Evolutionary conservation across 2,113 vertebrate species (phyloP), one percentile per base, ranked within the genome.

Genomic region (Rhabdomys dilectus): DNA sequence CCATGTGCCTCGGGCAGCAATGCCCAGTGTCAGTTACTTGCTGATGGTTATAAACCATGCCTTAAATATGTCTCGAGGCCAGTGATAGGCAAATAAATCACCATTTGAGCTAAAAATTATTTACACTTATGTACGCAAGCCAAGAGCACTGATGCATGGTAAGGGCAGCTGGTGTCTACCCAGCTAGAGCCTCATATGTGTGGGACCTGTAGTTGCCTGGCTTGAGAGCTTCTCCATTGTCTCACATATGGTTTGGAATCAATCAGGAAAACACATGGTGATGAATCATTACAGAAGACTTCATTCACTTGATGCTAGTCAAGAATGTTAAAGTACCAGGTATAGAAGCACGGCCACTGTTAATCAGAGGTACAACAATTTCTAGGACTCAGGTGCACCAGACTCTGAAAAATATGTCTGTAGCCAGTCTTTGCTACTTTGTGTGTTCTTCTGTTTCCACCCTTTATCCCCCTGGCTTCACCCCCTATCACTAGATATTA

Each of bases 1-100:
- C 96, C 66, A 75, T 96, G 72, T 93, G 98, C 98, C 96, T 92
- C 77, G 97, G 98, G 98, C 97, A 97, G 95, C 76, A 94, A 97
- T 95, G 91, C 96, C 91, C 31, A 96, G 85, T 87, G 91, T 97
- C 98, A 91, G 19, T 96, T 98, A 90, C 93, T 97, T 97, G 95
- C 90, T 98, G 92, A 97, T 84, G 80, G 92, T 72, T 98, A 91
- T 96, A 88, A 97, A 97, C 94, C 97, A 95, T 96, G 87, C 88
- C 93, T 98, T 98, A 98, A 98, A 96, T 9, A 64, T 77, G 92
- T 96, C 95, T 97, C 94, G 97, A 95, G 97, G 92, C 84, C 68
- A 7, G 0, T 98, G 97, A 96, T 94, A 97, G 95, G 87, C 97
- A 97, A 98, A 97, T 94, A 92, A 88, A 96, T 88, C 92, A 1